Evolutionary conservation across 2,888 invertebrate species (phyloP).

Genomic region (Endomychus coccineus): DNA sequence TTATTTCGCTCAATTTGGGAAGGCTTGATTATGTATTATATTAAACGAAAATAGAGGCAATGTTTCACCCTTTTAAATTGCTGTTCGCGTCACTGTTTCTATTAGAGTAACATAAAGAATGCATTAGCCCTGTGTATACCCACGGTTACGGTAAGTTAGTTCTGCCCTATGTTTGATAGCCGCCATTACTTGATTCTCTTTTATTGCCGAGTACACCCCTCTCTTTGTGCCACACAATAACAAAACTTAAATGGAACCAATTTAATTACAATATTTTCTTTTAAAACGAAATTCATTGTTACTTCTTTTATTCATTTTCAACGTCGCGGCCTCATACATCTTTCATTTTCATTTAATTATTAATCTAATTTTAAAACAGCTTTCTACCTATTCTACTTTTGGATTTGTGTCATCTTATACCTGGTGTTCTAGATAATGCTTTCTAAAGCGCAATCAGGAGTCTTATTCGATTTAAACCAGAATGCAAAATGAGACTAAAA

Average conservation of each 20-base stretch:
- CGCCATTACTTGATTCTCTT: constrained; percentile 30
- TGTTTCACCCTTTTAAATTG: constrained; percentile 33
- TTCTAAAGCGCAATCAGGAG: no score
- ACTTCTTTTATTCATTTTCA: no score
- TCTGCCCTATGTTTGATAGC: constrained; percentile 35
- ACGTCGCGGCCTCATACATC: no score
- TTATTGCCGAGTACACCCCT: constrained; percentile 22
- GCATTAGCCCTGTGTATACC: constrained; percentile 40
- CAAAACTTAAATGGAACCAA: constrained; percentile 17
- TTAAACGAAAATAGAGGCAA: constrained; percentile 25
- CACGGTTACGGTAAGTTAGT: constrained; percentile 39
- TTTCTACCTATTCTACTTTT: no score
- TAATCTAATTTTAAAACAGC: no score
- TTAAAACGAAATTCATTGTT: constrained; percentile 15
- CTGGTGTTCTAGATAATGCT: no score
- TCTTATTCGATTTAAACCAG: no score
- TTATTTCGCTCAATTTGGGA: constrained; percentile 16
- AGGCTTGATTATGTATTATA: constrained; percentile 19
- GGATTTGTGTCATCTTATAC: no score
- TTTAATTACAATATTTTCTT: constrained; percentile 18
- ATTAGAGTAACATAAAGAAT: constrained; percentile 41
- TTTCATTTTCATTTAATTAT: no score
- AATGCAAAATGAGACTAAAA: no score
- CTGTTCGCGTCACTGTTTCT: constrained; percentile 38
- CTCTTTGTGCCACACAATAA: constrained; percentile 17